Evolutionary conservation across 2,888 invertebrate species (phyloP), one percentile per base, ranked within the genome.

Genomic region (Flexamia atlantica): DNA sequence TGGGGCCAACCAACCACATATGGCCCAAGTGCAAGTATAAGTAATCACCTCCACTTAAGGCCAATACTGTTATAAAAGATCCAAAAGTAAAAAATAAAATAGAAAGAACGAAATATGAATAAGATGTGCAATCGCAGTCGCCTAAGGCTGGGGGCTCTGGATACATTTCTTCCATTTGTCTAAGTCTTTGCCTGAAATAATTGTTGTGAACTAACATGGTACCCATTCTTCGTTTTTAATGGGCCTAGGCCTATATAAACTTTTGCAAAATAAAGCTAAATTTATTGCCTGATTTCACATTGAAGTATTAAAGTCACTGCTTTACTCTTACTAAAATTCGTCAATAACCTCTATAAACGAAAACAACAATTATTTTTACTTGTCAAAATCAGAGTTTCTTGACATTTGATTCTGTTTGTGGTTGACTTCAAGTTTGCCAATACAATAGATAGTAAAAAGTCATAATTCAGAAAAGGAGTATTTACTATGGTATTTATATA

Each of bases 1-100:
- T 93, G 81, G 94, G 94, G 84, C 94, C 94, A 84, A 94, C 93
- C 20, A 93, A 91, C 94, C 94, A 94, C 93, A 93, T 93, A 91
- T 93, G 93, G 85, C 93, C 93, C 87, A 94, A 90, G 87, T 90
- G 92, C 5, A 79, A 79, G 87, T 93, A 91, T 87, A 93, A 91
- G 87, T 92, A 92, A 81, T 92, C 93, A 89, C 89, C 89, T 88
- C 93, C 93, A 85, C 93, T 93, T 87, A 93, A 90, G 72, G 94
- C 93, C 84, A 93, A 89, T 83, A 94, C 93, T 85, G 94, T 94
- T 86, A 94, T 93, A 84, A 93, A 92, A 81, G 93, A 93, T 68
- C 94, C 94, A 81, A 93, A 92, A 53, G 93, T 92, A 90, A 93
- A 93, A 85, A 94, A 90, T 74, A 93, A 92, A 90, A 93, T 91